Evolutionary conservation across 64 coral and sea anemone genomes (phyloP), one percentile per base, ranked within the genome.

Genomic region (Anthopleura sola): DNA sequence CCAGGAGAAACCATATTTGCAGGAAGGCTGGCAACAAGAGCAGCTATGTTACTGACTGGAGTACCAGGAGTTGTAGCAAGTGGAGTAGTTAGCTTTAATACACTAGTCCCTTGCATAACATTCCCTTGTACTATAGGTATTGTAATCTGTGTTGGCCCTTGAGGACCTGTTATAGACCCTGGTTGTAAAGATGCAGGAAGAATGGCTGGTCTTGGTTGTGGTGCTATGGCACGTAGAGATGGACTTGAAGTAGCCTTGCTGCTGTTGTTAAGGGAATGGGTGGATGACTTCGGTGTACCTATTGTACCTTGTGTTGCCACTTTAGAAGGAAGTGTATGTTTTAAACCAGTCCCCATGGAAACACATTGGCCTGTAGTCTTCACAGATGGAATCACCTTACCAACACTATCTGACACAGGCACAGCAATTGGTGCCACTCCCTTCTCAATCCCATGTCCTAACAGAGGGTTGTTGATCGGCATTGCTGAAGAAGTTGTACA

Each of bases 41-140:
- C 80, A 48, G 85, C 81, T 23, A 84, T 95, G 60, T 81, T 93
- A 36, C 78, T 86, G 23, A 93, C 87, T 66, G 91, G 86, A 21
- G 82, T 85, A 49, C 81, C 46, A 21, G 82, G 46, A 3, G 37
- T 49, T 19, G 53, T 21, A 23, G 49, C 56, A 37, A 49, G 29
- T 56, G 85, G 36, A 57, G 80, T 58, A 51, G 31, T 71, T 17
- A 69, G 23, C 36, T 40, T 87, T 1, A 78, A 75, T 21, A 88
- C 71, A 79, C 34, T 78, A 23, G 85, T 57, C 49, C 86, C 86
- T 62, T 80, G 84, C 78, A 77, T 20, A 37, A 37, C 54, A 36
- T 64, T 75, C 57, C 60, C 86, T 28, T 39, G 48, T 68, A 64
- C 87, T 77, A 62, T 18, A 66, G 88, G 85, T 24, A 79, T 71